Percentiles rank a stretch among this genome's conserved stretches.
These are phyloP conservation scores for Epistrophe eligans DNA, from an alignment of 2,888 invertebrate species.

Conservation along the genomic window DNA sequence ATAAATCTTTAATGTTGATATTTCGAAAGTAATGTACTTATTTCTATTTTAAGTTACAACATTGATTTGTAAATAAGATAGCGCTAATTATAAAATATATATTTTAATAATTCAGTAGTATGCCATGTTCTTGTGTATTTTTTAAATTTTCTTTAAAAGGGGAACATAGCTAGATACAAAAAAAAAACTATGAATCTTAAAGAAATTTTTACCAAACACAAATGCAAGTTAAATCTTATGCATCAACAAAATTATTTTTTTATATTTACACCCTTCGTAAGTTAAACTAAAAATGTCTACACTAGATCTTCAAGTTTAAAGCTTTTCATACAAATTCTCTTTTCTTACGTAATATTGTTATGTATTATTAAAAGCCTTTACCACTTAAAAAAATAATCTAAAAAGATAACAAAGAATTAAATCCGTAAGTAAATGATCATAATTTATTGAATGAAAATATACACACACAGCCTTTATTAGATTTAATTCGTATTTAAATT, in stretches of 20 bases:
- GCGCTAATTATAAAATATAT: conserved; percentile 51
- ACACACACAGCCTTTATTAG: not conserved
- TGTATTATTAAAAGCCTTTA: not conserved
- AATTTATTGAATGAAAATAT: not conserved
- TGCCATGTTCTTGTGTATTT: conserved; percentile 54
- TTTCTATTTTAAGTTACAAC: conserved; percentile 65
- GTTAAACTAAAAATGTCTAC: conserved; percentile 2
- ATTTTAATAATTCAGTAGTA: conserved; percentile 39
- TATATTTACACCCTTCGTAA: conserved; percentile 2
- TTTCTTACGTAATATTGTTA: not conserved
- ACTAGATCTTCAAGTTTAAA: conserved; percentile 10
- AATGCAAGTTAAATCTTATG: not conserved
- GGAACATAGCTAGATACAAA: not conserved
- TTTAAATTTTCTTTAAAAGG: not conserved
- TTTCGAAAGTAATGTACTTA: conserved; percentile 60
- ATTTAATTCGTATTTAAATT: not conserved
- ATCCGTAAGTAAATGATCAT: not conserved
- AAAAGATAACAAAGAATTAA: not conserved
- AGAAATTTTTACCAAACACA: not conserved
- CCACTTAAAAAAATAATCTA: not conserved
- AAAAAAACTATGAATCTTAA: not conserved
- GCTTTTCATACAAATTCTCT: not conserved
- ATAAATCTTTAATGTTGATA: conserved; percentile 55
- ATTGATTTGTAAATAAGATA: conserved; percentile 61
- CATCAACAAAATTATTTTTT: not conserved